Base-by-base conservation (phyloP, 2,113 vertebrate species). In the Rhinolophus ferrumequinum region DNA sequence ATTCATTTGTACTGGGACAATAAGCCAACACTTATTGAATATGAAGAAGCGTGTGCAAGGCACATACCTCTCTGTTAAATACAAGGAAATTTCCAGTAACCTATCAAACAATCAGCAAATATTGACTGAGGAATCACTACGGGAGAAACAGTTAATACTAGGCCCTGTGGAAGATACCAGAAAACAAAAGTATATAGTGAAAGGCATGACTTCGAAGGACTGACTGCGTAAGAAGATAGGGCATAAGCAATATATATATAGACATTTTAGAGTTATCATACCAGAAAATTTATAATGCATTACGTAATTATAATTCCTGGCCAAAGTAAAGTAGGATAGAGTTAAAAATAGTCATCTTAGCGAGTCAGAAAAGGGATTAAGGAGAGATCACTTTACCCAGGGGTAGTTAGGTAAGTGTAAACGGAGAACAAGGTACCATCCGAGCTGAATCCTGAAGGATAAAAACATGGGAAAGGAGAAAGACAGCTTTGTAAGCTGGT, bases 291-390 rank as follows among this genome's bases (percentile, higher is more conserved):
- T 50, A 73, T 11, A 94, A 35, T 85, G 66, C 8, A 50, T 19
- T 64, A 47, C 66, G 14, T 56, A 70, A 79, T 38, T 64, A 84
- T 19, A 88, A 92, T 85, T 95, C 9, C 80, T 80, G 26, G 75
- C 1, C 5, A 79, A 91, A 92, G 22, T 54, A n/a, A 95, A 97
- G 3, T 62, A 97, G 83, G 62, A 83, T 80, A 12, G 33, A 92
- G 72, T 95, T 94, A 95, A 85, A 69, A 85, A 75, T 76, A 95
- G 93, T 33, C 67, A 22, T 80, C 79, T 91, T 86, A 89, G 35
- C 26, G 70, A 86, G 41, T 66, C 33, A 87, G 73, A 87, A 35
- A 21, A 73, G 30, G 11, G 12, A n/a, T 16, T 4, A 38, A 11
- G 21, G 33, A 91, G 38, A 76, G 92, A 87, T 83, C 69, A 91